Conservation (phyloP, 2,113 vertebrate genomes). For the Delphinapterus leucas region DNA sequence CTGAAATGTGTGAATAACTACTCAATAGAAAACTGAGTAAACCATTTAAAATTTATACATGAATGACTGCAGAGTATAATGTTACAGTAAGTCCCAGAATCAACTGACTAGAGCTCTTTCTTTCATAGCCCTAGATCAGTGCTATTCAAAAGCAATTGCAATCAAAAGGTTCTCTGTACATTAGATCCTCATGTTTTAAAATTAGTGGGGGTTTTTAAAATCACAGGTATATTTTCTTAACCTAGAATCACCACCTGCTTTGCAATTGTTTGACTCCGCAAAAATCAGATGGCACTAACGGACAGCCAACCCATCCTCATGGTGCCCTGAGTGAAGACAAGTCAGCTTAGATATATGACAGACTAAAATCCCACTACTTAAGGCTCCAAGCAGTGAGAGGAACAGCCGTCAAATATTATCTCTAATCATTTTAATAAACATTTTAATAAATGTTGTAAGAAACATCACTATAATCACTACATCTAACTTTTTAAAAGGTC, state of each 20-base stretch:
- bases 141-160: background rate
- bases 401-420: constrained; percentile 61
- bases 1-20: background rate
- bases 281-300: constrained; percentile 59
- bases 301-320: constrained; percentile 45
- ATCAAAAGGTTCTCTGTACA: background rate
- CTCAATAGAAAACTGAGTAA: constrained; percentile 9
- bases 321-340: constrained; percentile 70
- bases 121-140: background rate
- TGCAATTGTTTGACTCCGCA: constrained; percentile 62
- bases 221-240: background rate
- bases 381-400: constrained; percentile 58
- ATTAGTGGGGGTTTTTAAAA: background rate
- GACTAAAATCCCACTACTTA: constrained; percentile 67
- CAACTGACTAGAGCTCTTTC: background rate
- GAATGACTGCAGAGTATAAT: background rate
- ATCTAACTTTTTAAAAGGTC: background rate
- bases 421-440: constrained; percentile 37
- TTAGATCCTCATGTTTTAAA: background rate
- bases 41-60: constrained; percentile 43
- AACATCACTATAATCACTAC: background rate
- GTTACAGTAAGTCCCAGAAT: background rate
- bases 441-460: background rate
- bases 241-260: background rate
- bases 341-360: constrained; percentile 62